These are phyloP conservation scores for Hirtodrosophila alboralis DNA, from an alignment of 2,888 invertebrate genomes.

Conservation along the genomic window DNA sequence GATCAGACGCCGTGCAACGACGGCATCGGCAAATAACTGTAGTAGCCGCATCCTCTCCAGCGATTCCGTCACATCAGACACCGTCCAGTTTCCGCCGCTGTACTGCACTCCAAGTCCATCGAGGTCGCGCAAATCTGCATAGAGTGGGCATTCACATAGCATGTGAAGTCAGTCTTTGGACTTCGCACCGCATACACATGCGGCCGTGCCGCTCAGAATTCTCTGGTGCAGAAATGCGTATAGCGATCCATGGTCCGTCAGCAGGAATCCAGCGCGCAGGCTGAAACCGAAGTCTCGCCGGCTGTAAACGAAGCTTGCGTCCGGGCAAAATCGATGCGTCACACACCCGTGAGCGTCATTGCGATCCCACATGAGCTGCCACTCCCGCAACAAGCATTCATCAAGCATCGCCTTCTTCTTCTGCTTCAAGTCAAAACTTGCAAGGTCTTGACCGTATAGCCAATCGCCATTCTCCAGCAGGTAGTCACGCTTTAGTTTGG, in stretches of 20 bases:
- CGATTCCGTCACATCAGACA: no score
- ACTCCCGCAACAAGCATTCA: slow-evolving; percentile 7
- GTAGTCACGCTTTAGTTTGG: slow-evolving; percentile 1
- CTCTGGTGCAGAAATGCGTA: neutral
- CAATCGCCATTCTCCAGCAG: slow-evolving; percentile 2
- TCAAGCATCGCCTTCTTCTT: slow-evolving; percentile 13
- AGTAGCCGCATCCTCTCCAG: no score
- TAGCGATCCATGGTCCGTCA: slow-evolving; percentile 6
- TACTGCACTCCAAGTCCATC: no score
- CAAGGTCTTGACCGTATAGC: slow-evolving; percentile 12
- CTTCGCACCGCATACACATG: no score
- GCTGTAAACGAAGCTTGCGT: slow-evolving; percentile 3
- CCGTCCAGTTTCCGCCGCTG: no score
- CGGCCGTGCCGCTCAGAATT: no score
- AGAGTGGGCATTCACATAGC: no score
- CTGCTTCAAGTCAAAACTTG: slow-evolving; percentile 2
- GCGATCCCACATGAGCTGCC: slow-evolving; percentile 11
- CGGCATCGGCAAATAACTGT: no score
- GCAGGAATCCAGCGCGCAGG: neutral
- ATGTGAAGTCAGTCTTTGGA: no score
- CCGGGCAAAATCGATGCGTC: slow-evolving; percentile 2
- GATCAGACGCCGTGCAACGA: no score
- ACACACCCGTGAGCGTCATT: neutral
- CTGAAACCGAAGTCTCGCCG: slow-evolving; percentile 1
- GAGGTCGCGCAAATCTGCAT: no score